A percentile compares a stretch with the other conserved stretches of the same genome.
These are phyloP conservation scores for Limnodromus scolopaceus DNA, from an alignment of 2,797 vertebrate species.

Conservation along the genomic window DNA sequence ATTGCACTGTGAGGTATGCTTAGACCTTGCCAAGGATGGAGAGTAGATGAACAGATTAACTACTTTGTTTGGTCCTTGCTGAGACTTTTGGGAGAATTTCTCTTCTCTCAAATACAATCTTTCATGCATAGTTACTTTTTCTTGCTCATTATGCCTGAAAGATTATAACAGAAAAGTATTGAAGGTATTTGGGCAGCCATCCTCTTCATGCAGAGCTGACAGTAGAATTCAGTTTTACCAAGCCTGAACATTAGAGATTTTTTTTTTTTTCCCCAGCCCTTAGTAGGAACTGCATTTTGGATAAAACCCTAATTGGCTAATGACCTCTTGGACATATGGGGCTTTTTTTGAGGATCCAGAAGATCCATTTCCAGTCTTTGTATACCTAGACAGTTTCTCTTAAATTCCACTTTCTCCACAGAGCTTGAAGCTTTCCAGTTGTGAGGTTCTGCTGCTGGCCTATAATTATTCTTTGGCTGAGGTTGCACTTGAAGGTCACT, in stretches of 20 bases:
- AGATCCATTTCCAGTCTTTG: not conserved
- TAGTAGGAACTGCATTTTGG: not conserved
- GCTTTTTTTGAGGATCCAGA: not conserved
- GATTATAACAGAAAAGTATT: not conserved
- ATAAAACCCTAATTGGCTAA: not conserved
- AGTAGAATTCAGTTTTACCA: not conserved
- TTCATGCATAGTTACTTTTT: not conserved
- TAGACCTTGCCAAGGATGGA: not conserved
- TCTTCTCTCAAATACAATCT: not conserved
- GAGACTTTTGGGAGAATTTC: not conserved
- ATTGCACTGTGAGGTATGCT: not conserved
- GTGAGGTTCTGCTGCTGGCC: not conserved
- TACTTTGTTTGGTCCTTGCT: not conserved
- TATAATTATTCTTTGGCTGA: not conserved
- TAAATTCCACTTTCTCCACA: not conserved
- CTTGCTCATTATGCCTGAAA: not conserved
- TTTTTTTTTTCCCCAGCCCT: not conserved
- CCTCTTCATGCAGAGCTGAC: not conserved
- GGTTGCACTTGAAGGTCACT: conserved; percentile 34
- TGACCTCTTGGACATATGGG: not conserved
- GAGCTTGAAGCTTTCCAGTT: not conserved
- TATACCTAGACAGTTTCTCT: not conserved
- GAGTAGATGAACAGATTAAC: conserved; percentile 14
- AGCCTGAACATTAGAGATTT: not conserved
- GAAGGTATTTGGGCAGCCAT: not conserved